Evolutionary conservation across 2,888 invertebrate species (phyloP).

Genomic region (Idaea biselata): DNA sequence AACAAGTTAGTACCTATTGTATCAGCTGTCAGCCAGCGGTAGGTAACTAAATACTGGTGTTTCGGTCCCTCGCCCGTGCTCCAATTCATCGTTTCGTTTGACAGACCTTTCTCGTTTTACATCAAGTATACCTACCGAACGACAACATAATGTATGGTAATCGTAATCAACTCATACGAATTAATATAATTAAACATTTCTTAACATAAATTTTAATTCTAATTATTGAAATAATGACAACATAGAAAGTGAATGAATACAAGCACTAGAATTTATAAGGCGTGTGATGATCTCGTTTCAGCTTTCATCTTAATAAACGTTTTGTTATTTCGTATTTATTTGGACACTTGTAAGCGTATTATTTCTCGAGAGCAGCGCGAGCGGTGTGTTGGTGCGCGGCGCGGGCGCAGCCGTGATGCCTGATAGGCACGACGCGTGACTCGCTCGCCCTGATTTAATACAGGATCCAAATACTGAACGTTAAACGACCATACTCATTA

Average conservation of each 20-base stretch:
- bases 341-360: conserved; percentile 3
- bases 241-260: conserved; percentile 39
- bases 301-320: conserved; percentile 37
- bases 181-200: conserved; percentile 19
- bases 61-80: conserved; percentile 72
- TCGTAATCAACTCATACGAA: conserved; percentile 26
- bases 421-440: conserved; percentile 69
- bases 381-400: conserved; percentile 20
- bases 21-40: conserved; percentile 63
- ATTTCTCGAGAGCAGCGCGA: conserved; percentile 11
- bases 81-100: conserved; percentile 73
- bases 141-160: conserved; percentile 21
- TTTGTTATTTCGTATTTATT: conserved; percentile 33
- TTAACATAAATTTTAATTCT: conserved; percentile 27
- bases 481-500: conserved; percentile 52
- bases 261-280: conserved; percentile 37
- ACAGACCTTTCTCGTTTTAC: conserved; percentile 78
- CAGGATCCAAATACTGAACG: conserved; percentile 62
- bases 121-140: conserved; percentile 32
- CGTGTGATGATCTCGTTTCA: conserved; percentile 38
- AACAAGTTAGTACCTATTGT: conserved; percentile 54
- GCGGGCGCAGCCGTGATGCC: conserved; percentile 48
- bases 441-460: conserved; percentile 71
- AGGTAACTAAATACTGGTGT: conserved; percentile 60
- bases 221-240: conserved; percentile 31